Conservation (phyloP, 2,888 invertebrate species). For the Cryptus armator region DNA sequence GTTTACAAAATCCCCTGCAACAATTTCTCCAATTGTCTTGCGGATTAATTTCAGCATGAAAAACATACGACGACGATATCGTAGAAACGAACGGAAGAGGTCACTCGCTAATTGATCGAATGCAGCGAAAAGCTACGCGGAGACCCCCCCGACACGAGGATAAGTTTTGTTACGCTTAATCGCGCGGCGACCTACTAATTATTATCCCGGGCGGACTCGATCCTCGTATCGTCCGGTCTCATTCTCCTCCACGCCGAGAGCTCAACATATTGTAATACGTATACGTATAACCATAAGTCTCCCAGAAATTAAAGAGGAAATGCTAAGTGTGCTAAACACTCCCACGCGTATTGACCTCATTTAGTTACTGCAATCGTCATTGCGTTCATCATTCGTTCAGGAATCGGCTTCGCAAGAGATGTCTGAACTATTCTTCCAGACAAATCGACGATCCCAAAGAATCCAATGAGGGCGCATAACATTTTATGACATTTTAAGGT, state of each 20-base stretch:
- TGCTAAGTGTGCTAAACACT: slow-evolving; percentile 51
- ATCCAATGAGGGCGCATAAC: no score
- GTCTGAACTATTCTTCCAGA: slow-evolving; percentile 25
- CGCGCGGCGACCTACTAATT: slow-evolving; percentile 79
- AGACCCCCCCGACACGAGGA: slow-evolving; percentile 59
- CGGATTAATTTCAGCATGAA: neutral
- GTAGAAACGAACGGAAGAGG: slow-evolving; percentile 44
- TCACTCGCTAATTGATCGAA: slow-evolving; percentile 70
- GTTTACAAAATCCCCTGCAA: neutral
- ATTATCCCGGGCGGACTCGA: slow-evolving; percentile 70
- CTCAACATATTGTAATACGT: slow-evolving; percentile 23
- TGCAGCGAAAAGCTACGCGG: slow-evolving; percentile 12
- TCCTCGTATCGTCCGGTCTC: slow-evolving; percentile 53
- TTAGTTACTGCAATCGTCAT: slow-evolving; percentile 21
- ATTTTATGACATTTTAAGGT: no score
- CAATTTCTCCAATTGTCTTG: neutral
- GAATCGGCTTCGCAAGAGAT: slow-evolving; percentile 21
- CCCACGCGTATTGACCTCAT: slow-evolving; percentile 55
- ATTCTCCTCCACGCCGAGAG: slow-evolving; percentile 40
- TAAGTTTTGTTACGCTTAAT: slow-evolving; percentile 78
- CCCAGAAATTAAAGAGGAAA: slow-evolving; percentile 58
- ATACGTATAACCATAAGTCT: slow-evolving; percentile 46
- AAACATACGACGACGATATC: slow-evolving; percentile 57
- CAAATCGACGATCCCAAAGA: neutral
- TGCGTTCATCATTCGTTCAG: slow-evolving; percentile 1